Evolutionary conservation across 2,888 invertebrate genomes (phyloP), one percentile per base, ranked within the genome.

Genomic region (Pollenia labialis): DNA sequence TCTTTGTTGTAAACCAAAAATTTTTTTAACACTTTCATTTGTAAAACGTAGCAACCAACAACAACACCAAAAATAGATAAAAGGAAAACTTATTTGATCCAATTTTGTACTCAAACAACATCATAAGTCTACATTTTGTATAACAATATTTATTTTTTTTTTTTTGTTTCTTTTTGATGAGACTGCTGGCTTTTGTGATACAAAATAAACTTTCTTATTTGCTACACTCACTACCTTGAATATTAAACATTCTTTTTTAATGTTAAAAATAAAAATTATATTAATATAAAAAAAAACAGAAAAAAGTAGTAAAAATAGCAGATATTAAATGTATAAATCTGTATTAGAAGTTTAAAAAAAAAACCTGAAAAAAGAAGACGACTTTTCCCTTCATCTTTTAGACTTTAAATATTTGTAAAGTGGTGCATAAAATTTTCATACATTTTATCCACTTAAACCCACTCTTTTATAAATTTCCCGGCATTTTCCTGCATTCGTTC

Each of bases 381-480:
- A 72, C 52, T 74, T 79, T 69, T 62, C 58, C 85, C 77, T 81
- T 85, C 85, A 81, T 81, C 52, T 74, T 79, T 74, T 60, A 68
- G 62, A 79, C 58, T 46, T 32, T 60, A 52, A 32, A 18, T 79
- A 75, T 74, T 85, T 60, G 69, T 74, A 77, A 81, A 77, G 40
- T 76, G 75, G 68, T 85, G 77, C 76, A 81, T 58, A 42, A 40
- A 77, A 76, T 77, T 14, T 81, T 77, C 52, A 71, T 58, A 76
- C 40, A 58, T 77, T 56, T 68, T 50, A 66, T 58, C 46, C 76
- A 77, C 81, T 81, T 85, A 72, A 81, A 81, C 23, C 68, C 40
- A 79, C 18, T 42, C 50, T 40, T 60, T 42, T 48, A 9, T 16
- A 11, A 18, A 50, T 32, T n/a, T 10, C 48, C 23, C 76, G 75